Evolutionary conservation across 1,140 invertebrate species (phyloP).

Genomic region (Ceratitis capitata): DNA sequence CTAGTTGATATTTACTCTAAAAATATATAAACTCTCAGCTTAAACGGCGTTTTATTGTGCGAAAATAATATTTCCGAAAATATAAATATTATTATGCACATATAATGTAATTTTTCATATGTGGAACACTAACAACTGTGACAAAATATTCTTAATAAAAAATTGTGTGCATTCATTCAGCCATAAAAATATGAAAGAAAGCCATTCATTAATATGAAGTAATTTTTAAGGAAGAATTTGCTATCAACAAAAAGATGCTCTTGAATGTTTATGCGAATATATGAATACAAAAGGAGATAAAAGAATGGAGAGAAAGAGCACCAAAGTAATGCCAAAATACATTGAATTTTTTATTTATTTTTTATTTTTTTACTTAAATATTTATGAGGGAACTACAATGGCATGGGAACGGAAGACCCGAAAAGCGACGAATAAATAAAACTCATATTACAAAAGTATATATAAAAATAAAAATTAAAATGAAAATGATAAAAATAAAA

Average conservation of each 20-base stretch:
- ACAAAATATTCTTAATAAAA: neutral
- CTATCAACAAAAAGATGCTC: neutral
- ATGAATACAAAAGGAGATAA: neutral
- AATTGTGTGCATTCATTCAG: neutral
- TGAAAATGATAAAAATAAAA: neutral
- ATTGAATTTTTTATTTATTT: neutral
- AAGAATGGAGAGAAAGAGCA: neutral
- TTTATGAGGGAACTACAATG: neutral
- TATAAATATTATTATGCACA: too few relatives aligned
- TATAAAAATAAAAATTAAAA: neutral
- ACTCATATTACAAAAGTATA: constrained; percentile 11
- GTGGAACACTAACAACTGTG: neutral
- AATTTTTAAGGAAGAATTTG: neutral
- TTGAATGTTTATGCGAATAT: neutral
- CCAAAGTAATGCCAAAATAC: neutral
- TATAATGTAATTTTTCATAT: too few relatives aligned
- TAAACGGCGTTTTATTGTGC: too few relatives aligned
- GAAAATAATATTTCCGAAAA: too few relatives aligned
- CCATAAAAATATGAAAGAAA: neutral
- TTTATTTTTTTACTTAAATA: neutral
- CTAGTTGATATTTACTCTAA: too few relatives aligned
- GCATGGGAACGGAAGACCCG: neutral
- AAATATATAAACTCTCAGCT: too few relatives aligned
- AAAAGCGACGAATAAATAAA: neutral
- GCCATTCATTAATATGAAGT: neutral